phyloP scores from a whole-genome alignment of 1,140 invertebrate genomes.

The Probaryconus sp. region DNA sequence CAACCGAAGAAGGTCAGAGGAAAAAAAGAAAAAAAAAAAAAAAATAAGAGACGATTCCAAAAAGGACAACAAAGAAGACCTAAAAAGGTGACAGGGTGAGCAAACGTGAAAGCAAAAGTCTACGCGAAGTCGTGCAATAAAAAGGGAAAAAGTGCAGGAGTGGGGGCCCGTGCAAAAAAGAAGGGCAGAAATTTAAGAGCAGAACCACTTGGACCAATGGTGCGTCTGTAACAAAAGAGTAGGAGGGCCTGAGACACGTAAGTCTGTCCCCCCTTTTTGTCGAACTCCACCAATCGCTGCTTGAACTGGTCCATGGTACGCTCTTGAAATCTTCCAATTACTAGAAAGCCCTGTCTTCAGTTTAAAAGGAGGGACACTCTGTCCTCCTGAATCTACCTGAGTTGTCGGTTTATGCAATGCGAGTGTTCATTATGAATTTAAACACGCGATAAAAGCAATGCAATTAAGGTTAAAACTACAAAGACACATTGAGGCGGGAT shows the following conservation, averaged over 20 bases:
- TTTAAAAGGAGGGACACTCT: no score
- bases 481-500: neutral
- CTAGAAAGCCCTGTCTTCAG: neutral
- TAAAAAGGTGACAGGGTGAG: no score
- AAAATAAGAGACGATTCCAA: no score
- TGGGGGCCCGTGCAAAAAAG: conserved; percentile 18
- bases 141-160: neutral
- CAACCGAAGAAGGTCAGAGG: no score
- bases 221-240: neutral
- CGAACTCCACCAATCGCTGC: conserved; percentile 16
- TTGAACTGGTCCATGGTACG: no score
- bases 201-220: neutral
- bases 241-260: neutral
- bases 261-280: conserved; percentile 9
- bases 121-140: no score
- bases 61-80: no score
- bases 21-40: no score
- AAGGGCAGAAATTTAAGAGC: neutral
- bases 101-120: no score
- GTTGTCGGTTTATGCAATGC: neutral
- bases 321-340: conserved; percentile 27
- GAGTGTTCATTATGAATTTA: conserved; percentile 20
- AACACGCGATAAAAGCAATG: conserved; percentile 34
- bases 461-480: conserved; percentile 50
- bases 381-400: conserved; percentile 13